Percentiles rank a stretch among this genome's conserved stretches.
phyloP scores from a whole-genome alignment of 2,888 invertebrate genomes.

The Heliconius ismenius region DNA sequence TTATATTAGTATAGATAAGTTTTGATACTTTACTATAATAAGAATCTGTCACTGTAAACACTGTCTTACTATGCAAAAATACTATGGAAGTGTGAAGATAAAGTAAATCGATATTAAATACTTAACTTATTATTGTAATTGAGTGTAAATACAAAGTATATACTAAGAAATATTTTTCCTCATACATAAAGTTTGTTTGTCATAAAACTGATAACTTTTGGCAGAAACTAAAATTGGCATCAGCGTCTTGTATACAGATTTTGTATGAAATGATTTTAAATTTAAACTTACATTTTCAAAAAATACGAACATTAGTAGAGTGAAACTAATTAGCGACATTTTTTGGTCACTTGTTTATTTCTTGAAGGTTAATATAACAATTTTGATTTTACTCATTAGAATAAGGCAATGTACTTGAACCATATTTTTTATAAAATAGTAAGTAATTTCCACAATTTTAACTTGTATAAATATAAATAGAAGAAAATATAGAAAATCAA shows the following conservation, averaged over 20 bases:
- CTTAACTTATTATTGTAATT: not conserved
- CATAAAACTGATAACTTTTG: not conserved
- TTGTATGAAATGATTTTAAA: not conserved
- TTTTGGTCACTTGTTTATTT: not conserved
- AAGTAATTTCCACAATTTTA: too few relatives aligned
- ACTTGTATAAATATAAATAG: too few relatives aligned
- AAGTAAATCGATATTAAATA: not conserved
- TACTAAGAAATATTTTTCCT: not conserved
- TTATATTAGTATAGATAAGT: too few relatives aligned
- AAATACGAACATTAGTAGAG: not conserved
- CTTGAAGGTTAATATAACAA: not conserved
- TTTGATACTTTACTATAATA: too few relatives aligned
- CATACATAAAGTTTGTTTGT: not conserved
- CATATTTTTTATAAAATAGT: too few relatives aligned
- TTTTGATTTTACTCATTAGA: not conserved
- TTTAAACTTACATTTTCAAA: not conserved
- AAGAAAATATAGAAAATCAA: too few relatives aligned
- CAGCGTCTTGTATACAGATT: not conserved
- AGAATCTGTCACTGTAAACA: not conserved
- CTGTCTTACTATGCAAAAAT: not conserved
- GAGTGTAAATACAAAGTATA: not conserved
- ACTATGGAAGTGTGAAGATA: not conserved
- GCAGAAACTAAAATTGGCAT: conserved; percentile 1
- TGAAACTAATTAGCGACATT: not conserved
- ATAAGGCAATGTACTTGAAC: not conserved